Base-by-base conservation (phyloP, 2,797 vertebrate genomes). In the Gadopsis bispinosus region DNA sequence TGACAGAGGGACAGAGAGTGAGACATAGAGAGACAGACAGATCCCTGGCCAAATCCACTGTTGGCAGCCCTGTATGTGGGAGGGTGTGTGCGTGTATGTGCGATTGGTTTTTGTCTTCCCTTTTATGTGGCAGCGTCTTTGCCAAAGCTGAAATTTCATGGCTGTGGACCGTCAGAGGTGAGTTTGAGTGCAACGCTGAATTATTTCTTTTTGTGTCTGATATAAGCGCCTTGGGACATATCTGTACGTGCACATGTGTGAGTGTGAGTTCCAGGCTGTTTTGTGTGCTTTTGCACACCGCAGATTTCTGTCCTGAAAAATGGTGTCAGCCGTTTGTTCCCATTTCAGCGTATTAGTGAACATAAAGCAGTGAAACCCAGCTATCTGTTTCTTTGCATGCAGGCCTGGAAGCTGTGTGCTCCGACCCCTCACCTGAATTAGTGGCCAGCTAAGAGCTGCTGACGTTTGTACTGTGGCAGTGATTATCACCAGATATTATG, bases 71-170 rank as follows among this genome's bases (percentile, higher is more conserved):
- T 54, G 26, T 54, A 31, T 39, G 71, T 77, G 79, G 71, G 80
- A 81, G 81, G 64, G 70, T 77, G 80, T 79, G 55, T 50, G 62
- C 78, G 73, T 55, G 76, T 84, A 51, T 78, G 67, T 80, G 80
- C n/a, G 50, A 65, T 86, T 85, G 88, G 77, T 83, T 86, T 88
- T 82, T 77, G 71, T 88, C 64, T 73, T 76, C 65, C 53, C 41
- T 54, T 79, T 83, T 75, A 26, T 71, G 83, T 74, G 71, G 69
- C 73, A 33, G 72, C 66, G 35, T 71, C 77, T 81, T 84, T 88
- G 83, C 88, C 86, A 92, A 89, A 91, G 91, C 88, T 83, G 87
- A 85, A 83, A 93, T 94, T 92, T 93, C 91, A 93, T 81, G 91
- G 89, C 74, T 84, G 63, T 80, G 69, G 81, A 87, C 89, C 78